phyloP scores from a whole-genome alignment of 2,888 invertebrate species.

The Orthonychiurus folsomi region DNA sequence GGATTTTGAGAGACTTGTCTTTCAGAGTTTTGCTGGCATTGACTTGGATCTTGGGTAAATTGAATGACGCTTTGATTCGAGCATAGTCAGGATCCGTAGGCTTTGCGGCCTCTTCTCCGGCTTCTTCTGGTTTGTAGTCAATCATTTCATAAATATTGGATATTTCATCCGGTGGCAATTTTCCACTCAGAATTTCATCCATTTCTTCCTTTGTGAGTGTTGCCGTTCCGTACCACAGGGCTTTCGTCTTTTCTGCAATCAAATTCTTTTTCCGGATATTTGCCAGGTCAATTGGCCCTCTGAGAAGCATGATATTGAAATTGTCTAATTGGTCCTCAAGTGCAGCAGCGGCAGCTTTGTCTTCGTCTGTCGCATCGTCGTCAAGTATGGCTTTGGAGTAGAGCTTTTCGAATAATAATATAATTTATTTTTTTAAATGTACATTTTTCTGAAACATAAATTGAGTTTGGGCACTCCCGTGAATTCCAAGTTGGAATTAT shows the following conservation, averaged over 20 bases:
- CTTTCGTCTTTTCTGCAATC: neutral
- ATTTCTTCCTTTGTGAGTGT: neutral
- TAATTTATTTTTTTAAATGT: too few species aligned
- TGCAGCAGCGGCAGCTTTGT: neutral
- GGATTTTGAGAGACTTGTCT: too few species aligned
- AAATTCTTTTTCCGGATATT: neutral
- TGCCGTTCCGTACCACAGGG: neutral
- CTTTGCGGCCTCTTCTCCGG: neutral
- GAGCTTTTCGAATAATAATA: too few species aligned
- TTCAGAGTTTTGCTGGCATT: neutral
- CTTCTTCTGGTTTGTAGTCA: neutral
- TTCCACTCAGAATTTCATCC: neutral
- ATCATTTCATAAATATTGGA: neutral
- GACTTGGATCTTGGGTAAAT: neutral
- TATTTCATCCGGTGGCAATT: neutral
- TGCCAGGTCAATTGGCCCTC: neutral
- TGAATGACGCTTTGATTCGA: neutral
- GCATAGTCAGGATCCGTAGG: neutral
- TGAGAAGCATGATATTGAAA: neutral
- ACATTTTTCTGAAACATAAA: too few species aligned
- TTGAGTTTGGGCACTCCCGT: too few species aligned
- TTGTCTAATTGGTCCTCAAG: constrained; percentile 6
- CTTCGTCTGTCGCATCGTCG: neutral
- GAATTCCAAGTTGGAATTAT: too few species aligned
- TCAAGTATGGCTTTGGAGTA: neutral